Percentiles rank a stretch among this genome's conserved stretches.
Conservation (phyloP, 2,888 invertebrate species). For the Hanleya hanleyi region DNA sequence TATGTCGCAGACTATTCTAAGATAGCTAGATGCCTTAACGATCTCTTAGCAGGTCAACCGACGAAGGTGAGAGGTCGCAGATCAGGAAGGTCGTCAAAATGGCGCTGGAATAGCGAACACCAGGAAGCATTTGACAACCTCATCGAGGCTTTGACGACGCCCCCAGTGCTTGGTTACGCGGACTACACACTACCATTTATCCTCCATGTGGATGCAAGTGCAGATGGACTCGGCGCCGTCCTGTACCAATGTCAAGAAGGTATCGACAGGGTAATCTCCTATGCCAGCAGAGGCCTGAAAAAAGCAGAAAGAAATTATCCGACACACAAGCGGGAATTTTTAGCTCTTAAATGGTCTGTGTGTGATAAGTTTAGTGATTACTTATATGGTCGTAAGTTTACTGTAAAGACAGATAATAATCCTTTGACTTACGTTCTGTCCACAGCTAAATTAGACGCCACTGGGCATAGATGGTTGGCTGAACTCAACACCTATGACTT, state of each 20-base stretch:
- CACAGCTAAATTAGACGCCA: neutral
- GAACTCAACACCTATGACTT: neutral
- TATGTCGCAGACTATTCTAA: neutral
- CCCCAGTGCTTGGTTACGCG: neutral
- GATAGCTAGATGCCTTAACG: neutral
- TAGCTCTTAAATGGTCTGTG: constrained; percentile 28
- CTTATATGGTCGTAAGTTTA: constrained; percentile 21
- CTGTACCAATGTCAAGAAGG: constrained; percentile 36
- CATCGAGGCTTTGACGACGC: neutral
- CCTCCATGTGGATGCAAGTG: constrained; percentile 1
- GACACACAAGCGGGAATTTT: constrained; percentile 26
- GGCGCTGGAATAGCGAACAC: neutral
- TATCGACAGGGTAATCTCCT: constrained; percentile 32
- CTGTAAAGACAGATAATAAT: constrained; percentile 9
- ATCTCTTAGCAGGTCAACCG: neutral
- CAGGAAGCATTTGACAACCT: neutral
- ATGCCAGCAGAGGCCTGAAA: constrained; percentile 33
- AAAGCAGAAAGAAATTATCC: constrained; percentile 35
- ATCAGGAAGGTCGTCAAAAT: neutral
- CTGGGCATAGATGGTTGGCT: neutral
- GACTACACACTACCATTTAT: neutral
- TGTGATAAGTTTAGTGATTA: constrained; percentile 31
- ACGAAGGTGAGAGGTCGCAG: neutral
- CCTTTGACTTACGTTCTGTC: constrained; percentile 17
- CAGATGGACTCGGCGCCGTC: constrained; percentile 33